phyloP scores from a whole-genome alignment of 2,113 vertebrate genomes.

The Nipponia nippon region DNA sequence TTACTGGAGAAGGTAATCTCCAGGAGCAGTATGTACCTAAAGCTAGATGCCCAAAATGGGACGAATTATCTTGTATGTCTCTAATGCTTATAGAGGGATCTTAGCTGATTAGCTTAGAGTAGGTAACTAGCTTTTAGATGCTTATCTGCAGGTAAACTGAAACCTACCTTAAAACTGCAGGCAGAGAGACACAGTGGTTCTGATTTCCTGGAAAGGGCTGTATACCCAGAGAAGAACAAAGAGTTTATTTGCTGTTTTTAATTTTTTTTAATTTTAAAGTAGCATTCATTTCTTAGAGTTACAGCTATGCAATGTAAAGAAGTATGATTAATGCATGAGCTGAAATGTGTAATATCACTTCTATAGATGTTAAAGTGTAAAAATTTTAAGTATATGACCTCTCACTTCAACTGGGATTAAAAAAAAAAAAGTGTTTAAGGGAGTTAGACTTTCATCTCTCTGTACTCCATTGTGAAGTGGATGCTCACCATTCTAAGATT shows the following conservation, averaged over 20 bases:
- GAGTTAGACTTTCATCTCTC: background rate
- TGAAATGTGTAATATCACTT: background rate
- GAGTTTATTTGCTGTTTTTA: background rate
- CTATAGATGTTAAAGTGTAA: background rate
- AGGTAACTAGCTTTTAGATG: background rate
- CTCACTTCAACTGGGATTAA: background rate
- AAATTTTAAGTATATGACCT: background rate
- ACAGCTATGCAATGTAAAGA: background rate
- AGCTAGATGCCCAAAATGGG: background rate
- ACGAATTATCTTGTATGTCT: background rate
- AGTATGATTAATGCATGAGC: background rate
- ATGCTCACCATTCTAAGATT: background rate
- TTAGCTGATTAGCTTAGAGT: background rate
- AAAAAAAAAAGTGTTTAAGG: background rate
- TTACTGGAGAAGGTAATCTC: background rate
- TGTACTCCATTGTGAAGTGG: background rate
- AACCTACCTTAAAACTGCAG: background rate
- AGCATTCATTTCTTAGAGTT: background rate
- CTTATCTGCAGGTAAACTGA: background rate
- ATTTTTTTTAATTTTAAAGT: background rate
- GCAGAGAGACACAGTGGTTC: background rate
- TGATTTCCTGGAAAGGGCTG: background rate
- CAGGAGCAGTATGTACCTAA: background rate
- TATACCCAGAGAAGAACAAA: background rate
- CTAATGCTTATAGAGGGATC: background rate